Evolutionary conservation across 2,797 vertebrate genomes (phyloP).

Genomic region (Onychomys torridus): DNA sequence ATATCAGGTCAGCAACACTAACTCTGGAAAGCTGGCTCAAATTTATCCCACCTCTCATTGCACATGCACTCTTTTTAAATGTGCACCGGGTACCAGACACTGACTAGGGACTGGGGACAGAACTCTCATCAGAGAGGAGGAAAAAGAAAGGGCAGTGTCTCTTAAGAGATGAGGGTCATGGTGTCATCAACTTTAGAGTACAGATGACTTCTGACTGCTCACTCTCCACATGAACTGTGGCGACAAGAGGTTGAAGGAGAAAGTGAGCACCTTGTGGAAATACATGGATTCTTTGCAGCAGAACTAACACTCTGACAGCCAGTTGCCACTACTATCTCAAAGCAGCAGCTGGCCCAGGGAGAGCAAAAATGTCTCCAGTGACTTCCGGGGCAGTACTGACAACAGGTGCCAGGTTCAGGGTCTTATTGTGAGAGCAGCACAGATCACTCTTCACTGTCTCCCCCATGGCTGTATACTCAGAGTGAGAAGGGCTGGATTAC

Average conservation of each 20-base stretch:
- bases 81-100: background rate
- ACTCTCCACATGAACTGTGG: conserved; percentile 50
- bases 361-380: conserved; percentile 66
- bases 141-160: conserved; percentile 21
- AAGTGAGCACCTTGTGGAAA: conserved; percentile 48
- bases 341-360: conserved; percentile 80
- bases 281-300: conserved; percentile 48
- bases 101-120: background rate
- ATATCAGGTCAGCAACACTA: conserved; percentile 1
- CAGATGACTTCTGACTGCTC: conserved; percentile 60
- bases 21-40: background rate
- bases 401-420: conserved; percentile 76
- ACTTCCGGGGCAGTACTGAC: conserved; percentile 72
- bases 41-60: background rate
- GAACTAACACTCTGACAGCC: conserved; percentile 57
- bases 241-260: conserved; percentile 34
- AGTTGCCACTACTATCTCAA: conserved; percentile 72
- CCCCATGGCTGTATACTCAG: conserved; percentile 40
- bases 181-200: conserved; percentile 4
- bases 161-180: background rate
- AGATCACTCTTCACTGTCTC: conserved; percentile 72
- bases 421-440: conserved; percentile 62
- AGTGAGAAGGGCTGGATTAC: conserved; percentile 69
- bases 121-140: background rate
- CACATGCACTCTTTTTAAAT: background rate